A percentile compares a stretch with the other conserved stretches of the same genome.
Conservation (phyloP, 2,888 invertebrate genomes). For the Gasteruption jaculator region DNA sequence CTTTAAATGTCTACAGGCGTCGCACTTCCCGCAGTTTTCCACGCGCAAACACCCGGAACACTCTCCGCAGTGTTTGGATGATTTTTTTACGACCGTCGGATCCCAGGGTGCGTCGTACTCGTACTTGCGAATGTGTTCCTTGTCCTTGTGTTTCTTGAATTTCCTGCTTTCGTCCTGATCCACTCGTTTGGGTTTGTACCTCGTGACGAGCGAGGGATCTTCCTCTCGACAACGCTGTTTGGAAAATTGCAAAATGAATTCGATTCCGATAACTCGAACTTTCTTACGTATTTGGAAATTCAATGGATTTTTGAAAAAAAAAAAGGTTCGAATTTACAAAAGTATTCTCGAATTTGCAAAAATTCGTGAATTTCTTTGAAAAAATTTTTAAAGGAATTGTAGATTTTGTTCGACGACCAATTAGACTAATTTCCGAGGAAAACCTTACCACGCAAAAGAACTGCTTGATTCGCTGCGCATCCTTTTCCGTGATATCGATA, state of each 20-base stretch:
- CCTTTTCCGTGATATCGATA: slow-evolving; percentile 89
- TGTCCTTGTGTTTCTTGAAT: slow-evolving; percentile 44
- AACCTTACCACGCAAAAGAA: slow-evolving; percentile 74
- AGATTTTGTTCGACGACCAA: not conserved
- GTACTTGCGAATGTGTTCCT: slow-evolving; percentile 42
- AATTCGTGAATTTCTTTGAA: too few relatives aligned
- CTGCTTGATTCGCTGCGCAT: slow-evolving; percentile 88
- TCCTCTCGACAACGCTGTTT: slow-evolving; percentile 69
- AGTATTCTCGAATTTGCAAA: not conserved
- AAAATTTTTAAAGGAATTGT: not conserved
- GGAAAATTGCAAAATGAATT: not conserved
- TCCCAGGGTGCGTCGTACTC: slow-evolving; percentile 44
- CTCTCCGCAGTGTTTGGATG: slow-evolving; percentile 64
- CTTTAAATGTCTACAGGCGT: slow-evolving; percentile 58
- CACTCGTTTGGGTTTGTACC: slow-evolving; percentile 44
- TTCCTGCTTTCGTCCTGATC: slow-evolving; percentile 44
- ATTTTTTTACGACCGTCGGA: slow-evolving; percentile 37
- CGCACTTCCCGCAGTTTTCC: slow-evolving; percentile 70
- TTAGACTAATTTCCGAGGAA: too few relatives aligned
- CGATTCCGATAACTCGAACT: too few relatives aligned
- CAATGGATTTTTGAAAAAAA: slow-evolving; percentile 1
- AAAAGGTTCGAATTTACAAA: not conserved
- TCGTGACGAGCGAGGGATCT: slow-evolving; percentile 65
- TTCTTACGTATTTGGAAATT: not conserved
- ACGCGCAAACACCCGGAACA: slow-evolving; percentile 70